Percentiles rank a stretch among this genome's conserved stretches.
These are phyloP conservation scores for Cichladusa arquata DNA, from an alignment of 2,113 vertebrate genomes.

Conservation along the genomic window DNA sequence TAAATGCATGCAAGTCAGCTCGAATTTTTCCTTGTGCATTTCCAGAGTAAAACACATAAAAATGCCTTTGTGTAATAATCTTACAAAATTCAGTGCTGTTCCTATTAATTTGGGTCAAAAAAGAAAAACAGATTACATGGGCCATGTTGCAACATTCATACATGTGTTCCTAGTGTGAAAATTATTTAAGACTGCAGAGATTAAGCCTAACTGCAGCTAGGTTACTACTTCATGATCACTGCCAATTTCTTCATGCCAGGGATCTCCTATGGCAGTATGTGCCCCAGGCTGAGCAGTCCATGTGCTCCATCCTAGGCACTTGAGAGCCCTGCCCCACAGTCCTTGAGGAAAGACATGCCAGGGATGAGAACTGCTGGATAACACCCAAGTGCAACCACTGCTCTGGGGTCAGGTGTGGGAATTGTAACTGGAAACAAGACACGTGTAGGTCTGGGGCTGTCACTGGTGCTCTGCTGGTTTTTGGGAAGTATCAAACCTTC, in stretches of 20 bases:
- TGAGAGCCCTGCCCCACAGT: background rate
- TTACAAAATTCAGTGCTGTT: background rate
- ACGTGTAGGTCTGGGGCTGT: background rate
- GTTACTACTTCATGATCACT: background rate
- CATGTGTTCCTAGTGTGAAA: background rate
- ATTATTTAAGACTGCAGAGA: background rate
- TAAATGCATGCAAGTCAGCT: background rate
- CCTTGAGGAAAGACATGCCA: background rate
- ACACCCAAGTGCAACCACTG: background rate
- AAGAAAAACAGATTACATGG: background rate
- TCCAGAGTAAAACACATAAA: background rate
- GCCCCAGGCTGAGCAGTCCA: background rate
- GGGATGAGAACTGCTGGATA: background rate
- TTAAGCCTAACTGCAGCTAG: background rate
- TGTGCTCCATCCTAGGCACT: background rate
- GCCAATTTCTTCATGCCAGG: background rate
- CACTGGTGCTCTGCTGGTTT: background rate
- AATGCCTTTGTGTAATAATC: background rate
- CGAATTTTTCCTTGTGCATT: background rate
- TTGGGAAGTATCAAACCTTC: background rate
- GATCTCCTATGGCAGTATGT: fast-evolving
- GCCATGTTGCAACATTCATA: background rate
- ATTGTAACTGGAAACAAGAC: background rate
- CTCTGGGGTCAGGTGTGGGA: background rate
- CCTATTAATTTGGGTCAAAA: background rate